phyloP scores from a whole-genome alignment of 2,113 vertebrate genomes.

The Pedetes capensis region DNA sequence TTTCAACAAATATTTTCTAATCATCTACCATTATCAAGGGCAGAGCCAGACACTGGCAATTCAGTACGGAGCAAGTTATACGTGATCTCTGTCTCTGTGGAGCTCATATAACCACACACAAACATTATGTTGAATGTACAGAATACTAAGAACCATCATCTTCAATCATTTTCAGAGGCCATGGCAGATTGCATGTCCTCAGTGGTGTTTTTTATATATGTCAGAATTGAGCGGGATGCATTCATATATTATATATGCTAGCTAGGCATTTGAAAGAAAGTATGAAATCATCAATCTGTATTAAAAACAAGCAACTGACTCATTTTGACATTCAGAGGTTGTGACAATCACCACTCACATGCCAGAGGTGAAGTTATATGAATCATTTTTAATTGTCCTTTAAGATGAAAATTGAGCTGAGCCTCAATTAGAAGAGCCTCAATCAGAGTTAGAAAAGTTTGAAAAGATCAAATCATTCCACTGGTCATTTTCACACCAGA shows the following conservation, averaged over 20 bases:
- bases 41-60: not conserved
- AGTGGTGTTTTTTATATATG: not conserved
- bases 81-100: not conserved
- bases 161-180: not conserved
- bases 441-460: not conserved
- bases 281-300: not conserved
- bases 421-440: too few relatives aligned
- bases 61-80: not conserved
- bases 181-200: not conserved
- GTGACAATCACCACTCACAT: not conserved
- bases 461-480: not conserved
- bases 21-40: not conserved
- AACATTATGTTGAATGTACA: not conserved
- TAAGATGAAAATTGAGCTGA: too few relatives aligned
- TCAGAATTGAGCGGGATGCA: not conserved
- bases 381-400: too few relatives aligned
- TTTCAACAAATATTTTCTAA: conserved; percentile 35
- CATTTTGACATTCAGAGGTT: not conserved
- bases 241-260: not conserved
- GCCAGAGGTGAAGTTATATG: too few relatives aligned
- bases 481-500: not conserved
- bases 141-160: not conserved
- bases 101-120: not conserved
- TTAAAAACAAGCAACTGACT: conserved; percentile 6
- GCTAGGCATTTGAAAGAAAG: not conserved